Evolutionary conservation across 2,113 vertebrate species (phyloP), one percentile per base, ranked within the genome.

Genomic region (Toxotes chatareus): DNA sequence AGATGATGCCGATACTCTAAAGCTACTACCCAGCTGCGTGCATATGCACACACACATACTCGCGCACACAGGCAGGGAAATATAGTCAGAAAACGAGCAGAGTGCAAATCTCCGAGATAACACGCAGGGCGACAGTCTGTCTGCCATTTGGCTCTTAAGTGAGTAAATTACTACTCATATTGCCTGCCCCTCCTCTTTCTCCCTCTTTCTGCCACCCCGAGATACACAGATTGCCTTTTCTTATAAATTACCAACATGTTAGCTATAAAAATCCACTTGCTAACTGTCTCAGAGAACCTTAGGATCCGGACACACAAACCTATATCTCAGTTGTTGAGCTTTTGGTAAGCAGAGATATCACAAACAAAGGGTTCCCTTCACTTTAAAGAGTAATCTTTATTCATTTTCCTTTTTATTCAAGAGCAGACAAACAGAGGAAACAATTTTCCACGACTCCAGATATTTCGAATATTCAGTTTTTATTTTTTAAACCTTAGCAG

Each of bases 41-140:
- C 70, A 65, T 68, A 61, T 78, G 55, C 86, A 88, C 86, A 79
- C 94, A 82, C 80, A 78, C 66, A 76, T 38, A 74, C 23, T 73
- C 59, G 74, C 62, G 79, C 80, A 84, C 79, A 80, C 42, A 80
- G 44, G 63, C 66, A 94, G 89, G 92, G 94, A 96, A 96, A 97
- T 95, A 96, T 92, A 95, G 94, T 95, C 93, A 96, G 89, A 93
- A 92, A 92, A 92, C 62, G 85, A 91, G 90, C 85, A 87, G 96
- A 94, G 95, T 96, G 95, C 96, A 96, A 96, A 95, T 96, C 95
- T 95, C 93, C 75, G 68, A 81, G 97, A 97, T 96, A 95, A 96
- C 97, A 97, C 27, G 97, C 96, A 96, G 97, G 95, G 97, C 94
- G 93, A 94, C 97, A 97, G 97, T 96, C 97, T 98, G 97, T 96